Conservation (phyloP, 2,797 vertebrate species). For the Huso huso region DNA sequence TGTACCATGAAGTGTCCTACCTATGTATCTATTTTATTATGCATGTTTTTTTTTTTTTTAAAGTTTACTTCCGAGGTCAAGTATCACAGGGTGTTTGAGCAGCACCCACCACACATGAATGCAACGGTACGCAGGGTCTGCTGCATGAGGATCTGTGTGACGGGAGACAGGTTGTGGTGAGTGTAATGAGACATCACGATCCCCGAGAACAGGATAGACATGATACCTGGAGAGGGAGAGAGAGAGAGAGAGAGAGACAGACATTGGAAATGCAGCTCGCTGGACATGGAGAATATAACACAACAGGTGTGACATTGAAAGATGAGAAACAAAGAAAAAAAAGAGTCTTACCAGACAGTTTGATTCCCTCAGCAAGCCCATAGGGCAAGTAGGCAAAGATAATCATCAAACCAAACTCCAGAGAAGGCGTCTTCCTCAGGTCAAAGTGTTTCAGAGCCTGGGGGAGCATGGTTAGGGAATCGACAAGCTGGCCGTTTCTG, state of each 20-base stretch:
- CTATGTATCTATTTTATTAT: not conserved
- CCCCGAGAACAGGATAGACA: slow-evolving; percentile 96
- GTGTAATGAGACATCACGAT: slow-evolving; percentile 98
- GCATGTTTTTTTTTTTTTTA: slow-evolving; percentile 5
- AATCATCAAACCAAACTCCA: slow-evolving; percentile 98
- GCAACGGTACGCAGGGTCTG: slow-evolving; percentile 90
- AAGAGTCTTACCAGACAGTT: slow-evolving; percentile 78
- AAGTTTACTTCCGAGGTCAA: no score
- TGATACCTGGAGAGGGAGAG: slow-evolving; percentile 71
- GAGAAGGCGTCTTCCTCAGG: slow-evolving; percentile 89
- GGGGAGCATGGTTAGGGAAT: slow-evolving; percentile 35
- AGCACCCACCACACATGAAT: slow-evolving; percentile 82
- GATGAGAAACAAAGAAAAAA: not conserved
- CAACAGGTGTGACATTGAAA: not conserved
- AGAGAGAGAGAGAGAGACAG: not conserved
- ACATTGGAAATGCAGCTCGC: not conserved
- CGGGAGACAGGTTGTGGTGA: slow-evolving; percentile 94
- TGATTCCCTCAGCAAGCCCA: slow-evolving; percentile 89
- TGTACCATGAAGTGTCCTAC: no score
- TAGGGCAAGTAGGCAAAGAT: slow-evolving; percentile 98
- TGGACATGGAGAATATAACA: no score
- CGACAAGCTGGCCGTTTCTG: not conserved
- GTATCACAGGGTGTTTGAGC: no score
- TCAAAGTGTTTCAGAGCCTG: slow-evolving; percentile 87
- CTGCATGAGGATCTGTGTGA: slow-evolving; percentile 98